Percentiles rank a stretch among this genome's conserved stretches.
Evolutionary conservation across 2,797 vertebrate species (phyloP).

Genomic region (Paramormyrops hopkinsi): DNA sequence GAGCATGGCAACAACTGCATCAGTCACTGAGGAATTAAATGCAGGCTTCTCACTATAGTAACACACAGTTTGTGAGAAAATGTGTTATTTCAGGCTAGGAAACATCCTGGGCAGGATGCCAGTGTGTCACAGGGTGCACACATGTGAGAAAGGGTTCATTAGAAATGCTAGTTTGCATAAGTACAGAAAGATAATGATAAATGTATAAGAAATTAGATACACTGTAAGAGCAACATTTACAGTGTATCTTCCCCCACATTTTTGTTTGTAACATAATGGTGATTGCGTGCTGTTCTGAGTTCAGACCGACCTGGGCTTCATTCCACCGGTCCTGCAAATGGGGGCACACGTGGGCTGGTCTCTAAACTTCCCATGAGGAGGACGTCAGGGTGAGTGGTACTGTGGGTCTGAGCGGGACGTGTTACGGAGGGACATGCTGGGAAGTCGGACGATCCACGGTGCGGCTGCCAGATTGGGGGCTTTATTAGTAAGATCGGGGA

Average conservation of each 20-base stretch:
- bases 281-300: not conserved
- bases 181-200: not conserved
- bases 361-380: conserved; percentile 43
- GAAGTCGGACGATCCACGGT: not conserved
- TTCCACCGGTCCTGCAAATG: conserved; percentile 38
- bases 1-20: not conserved
- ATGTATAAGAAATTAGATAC: not conserved
- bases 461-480: not conserved
- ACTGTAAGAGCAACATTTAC: not conserved
- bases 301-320: conserved; percentile 36
- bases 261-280: not conserved
- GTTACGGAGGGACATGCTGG: not conserved
- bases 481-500: not conserved
- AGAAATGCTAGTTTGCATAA: not conserved
- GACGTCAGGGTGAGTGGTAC: conserved; percentile 33
- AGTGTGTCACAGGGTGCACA: not conserved
- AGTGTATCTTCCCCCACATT: not conserved
- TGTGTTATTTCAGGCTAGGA: not conserved
- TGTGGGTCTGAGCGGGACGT: not conserved
- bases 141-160: not conserved
- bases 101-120: not conserved
- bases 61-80: not conserved
- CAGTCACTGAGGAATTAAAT: not conserved
- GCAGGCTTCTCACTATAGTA: not conserved
- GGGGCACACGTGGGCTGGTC: conserved; percentile 44